These are phyloP conservation scores for Dicaeum eximium DNA, from an alignment of 2,113 vertebrate species.

Conservation along the genomic window DNA sequence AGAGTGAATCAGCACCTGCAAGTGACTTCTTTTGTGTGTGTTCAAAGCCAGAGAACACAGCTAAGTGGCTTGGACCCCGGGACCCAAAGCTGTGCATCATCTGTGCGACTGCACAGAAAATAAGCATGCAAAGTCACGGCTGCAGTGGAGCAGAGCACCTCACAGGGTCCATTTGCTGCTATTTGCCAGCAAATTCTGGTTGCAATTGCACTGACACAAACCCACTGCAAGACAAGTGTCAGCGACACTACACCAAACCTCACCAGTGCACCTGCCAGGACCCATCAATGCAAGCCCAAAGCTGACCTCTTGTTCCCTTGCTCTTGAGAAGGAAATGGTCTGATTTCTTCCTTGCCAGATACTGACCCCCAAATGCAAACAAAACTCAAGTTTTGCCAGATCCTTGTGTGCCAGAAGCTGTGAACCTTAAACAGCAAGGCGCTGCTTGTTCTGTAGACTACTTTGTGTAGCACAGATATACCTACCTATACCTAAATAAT, in stretches of 20 bases:
- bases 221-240: not conserved
- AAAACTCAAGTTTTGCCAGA: not conserved
- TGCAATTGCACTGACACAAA: not conserved
- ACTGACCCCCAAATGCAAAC: not conserved
- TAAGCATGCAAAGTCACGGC: not conserved
- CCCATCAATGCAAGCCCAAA: not conserved
- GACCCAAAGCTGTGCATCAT: not conserved
- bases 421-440: not conserved
- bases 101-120: not conserved
- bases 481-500: too few relatives aligned
- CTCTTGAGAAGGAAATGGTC: not conserved
- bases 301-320: not conserved
- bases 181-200: not conserved
- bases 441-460: not conserved
- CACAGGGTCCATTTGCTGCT: not conserved
- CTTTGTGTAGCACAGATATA: not conserved
- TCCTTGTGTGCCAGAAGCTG: not conserved
- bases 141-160: not conserved
- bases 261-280: not conserved
- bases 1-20: not conserved
- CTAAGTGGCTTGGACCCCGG: not conserved
- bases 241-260: rapidly evolving
- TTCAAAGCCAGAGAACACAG: not conserved
- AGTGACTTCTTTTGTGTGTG: not conserved
- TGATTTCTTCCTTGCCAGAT: not conserved